Evolutionary conservation across 2,797 vertebrate species (phyloP).

Genomic region (Phataginus tetradactyla): DNA sequence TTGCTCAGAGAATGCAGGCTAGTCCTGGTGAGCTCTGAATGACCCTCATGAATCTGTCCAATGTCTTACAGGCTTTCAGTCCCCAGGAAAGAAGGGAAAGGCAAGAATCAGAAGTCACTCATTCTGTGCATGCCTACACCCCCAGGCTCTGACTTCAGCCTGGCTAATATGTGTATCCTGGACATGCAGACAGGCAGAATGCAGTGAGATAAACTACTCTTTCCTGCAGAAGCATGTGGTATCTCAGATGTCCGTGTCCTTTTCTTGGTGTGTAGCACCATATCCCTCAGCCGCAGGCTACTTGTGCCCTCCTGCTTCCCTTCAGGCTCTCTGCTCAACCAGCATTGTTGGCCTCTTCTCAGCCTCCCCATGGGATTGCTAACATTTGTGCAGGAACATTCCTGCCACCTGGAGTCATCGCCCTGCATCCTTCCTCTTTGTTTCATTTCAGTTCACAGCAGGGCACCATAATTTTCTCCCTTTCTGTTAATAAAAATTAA

Average conservation of each 20-base stretch:
- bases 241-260: background rate
- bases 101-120: background rate
- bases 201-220: background rate
- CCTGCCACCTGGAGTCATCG: slow-evolving; percentile 71
- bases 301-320: background rate
- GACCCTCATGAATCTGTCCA: background rate
- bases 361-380: background rate
- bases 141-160: background rate
- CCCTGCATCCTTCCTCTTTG: slow-evolving; percentile 58
- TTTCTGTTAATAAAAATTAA: slow-evolving; percentile 82
- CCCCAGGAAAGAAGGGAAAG: background rate
- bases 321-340: background rate
- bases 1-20: background rate
- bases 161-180: background rate
- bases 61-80: background rate
- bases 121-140: background rate
- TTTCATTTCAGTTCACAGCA: slow-evolving; percentile 62
- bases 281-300: background rate
- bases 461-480: slow-evolving; percentile 53
- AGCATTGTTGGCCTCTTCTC: background rate
- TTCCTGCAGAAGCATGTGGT: background rate
- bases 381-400: background rate
- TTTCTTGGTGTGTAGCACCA: background rate
- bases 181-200: background rate
- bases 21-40: background rate